Base-by-base conservation (phyloP, 1,140 invertebrate species). In the Neodiprion pinetum region DNA sequence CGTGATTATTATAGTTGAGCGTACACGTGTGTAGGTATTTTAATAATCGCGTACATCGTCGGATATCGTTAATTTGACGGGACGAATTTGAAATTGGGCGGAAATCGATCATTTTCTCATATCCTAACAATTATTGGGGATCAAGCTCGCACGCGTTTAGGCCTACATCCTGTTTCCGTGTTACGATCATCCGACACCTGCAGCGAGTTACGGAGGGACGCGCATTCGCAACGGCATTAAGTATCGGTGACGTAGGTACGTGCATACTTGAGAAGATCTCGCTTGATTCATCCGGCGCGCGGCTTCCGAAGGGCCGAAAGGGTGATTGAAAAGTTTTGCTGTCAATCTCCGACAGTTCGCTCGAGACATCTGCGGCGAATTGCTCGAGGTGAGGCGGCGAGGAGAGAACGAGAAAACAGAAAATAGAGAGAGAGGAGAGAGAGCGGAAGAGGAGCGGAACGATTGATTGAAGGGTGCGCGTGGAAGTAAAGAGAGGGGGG, bases 261-360 rank as follows among this genome's bases (percentile, higher is more conserved):
- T 40, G 28, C 53, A n/a, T 61, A 61, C 53, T 61, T 17, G n/a
- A 61, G 53, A 61, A 61, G 53, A 61, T 17, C n/a, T 17, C n/a
- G 4, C 17, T 3, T 61, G 9, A 61, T 61, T 61, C 53, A 12
- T 4, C 53, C 9, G n/a, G 11, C 53, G 11, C 40, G 11, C 17
- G n/a, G 11, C 53, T 69, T 11, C 67, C 17, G 17, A 69, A 47
- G 40, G 12, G 73, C n/a, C n/a, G 61, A 61, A 77, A 67, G 65
- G 74, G 77, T 75, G 80, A 86, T 80, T 76, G 77, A 76, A 85
- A 86, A 86, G 79, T 85, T 87, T 80, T 71, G 71, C 80, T 83
- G 82, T 86, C 83, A 79, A 85, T 86, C 82, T 84, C 70, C 71
- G 67, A 69, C 40, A 47, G 78, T 71, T 75, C 8, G 79, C 67